A percentile compares a stretch with the other conserved stretches of the same genome.
Conservation (phyloP, 2,888 invertebrate genomes). For the Agapostemon virescens region DNA sequence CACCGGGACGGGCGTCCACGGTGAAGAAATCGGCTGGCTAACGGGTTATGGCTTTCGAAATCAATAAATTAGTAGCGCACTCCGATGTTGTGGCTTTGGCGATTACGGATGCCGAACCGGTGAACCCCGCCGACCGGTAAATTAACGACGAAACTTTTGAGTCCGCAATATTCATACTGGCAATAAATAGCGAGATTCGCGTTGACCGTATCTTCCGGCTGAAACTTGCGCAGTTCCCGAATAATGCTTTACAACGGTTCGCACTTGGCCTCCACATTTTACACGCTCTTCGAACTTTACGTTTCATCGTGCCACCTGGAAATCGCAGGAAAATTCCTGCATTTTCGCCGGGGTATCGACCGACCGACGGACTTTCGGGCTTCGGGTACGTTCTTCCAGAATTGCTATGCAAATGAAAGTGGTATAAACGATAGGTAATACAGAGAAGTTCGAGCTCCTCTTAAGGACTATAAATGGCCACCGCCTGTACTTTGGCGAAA, state of each 20-base stretch:
- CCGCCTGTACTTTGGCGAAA: background rate
- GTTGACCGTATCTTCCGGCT: constrained; percentile 32
- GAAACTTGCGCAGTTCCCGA: constrained; percentile 37
- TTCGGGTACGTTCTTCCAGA: background rate
- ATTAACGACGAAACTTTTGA: constrained; percentile 34
- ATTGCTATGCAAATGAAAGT: constrained; percentile 27
- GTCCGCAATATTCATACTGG: constrained; percentile 23
- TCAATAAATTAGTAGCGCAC: background rate
- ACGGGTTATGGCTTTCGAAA: constrained; percentile 9
- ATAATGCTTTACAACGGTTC: constrained; percentile 46
- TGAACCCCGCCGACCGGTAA: background rate
- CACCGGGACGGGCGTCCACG: background rate
- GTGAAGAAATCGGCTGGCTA: background rate
- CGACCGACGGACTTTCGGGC: background rate
- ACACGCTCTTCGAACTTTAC: constrained; percentile 34
- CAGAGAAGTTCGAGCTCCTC: background rate
- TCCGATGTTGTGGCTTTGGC: background rate
- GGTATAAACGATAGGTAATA: constrained; percentile 6
- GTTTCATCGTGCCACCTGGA: constrained; percentile 6
- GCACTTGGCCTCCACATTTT: constrained; percentile 39
- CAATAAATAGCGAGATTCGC: constrained; percentile 39
- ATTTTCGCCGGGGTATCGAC: constrained; percentile 23
- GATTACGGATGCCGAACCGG: background rate
- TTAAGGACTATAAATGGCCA: constrained; percentile 5
- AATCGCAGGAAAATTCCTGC: constrained; percentile 26